Percentiles rank a stretch among this genome's conserved stretches.
phyloP scores from a whole-genome alignment of 2,113 vertebrate genomes.

The Myxocyprinus asiaticus region DNA sequence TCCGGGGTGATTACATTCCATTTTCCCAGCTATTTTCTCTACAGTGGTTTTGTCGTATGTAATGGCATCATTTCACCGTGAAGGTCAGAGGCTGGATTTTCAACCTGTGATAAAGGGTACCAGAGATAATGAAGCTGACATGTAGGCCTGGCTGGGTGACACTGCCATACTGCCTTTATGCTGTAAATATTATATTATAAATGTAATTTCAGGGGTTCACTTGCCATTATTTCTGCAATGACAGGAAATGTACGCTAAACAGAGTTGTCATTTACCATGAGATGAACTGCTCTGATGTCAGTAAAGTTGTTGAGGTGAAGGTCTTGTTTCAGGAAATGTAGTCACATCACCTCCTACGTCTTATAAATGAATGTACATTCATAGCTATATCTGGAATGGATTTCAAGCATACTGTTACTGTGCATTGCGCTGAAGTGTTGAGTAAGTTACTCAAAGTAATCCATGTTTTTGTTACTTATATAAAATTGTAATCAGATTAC shows the following conservation, averaged over 20 bases:
- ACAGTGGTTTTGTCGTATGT: slow-evolving; percentile 27
- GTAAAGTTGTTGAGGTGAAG: neutral
- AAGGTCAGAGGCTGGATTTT: slow-evolving; percentile 21
- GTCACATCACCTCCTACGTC: neutral
- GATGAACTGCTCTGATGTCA: neutral
- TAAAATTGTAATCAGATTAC: too few species aligned
- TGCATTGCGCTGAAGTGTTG: too few species aligned
- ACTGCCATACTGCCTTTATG: neutral
- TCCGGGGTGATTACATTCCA: slow-evolving; percentile 34
- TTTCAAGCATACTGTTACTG: neutral
- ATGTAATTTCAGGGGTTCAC: too few species aligned
- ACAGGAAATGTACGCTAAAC: neutral
- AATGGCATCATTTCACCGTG: slow-evolving; percentile 24
- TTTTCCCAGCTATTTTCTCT: slow-evolving; percentile 41
- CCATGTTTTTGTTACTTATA: too few species aligned
- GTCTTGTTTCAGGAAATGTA: neutral
- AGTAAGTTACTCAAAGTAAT: too few species aligned
- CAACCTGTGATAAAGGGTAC: slow-evolving; percentile 18
- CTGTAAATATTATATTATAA: too few species aligned
- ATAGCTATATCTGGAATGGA: too few species aligned
- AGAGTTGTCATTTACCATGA: neutral
- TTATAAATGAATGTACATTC: too few species aligned
- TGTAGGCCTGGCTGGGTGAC: neutral
- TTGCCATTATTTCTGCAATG: neutral
- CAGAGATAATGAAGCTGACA: slow-evolving; percentile 32